Base-by-base conservation (phyloP, 1,140 invertebrate species). In the Caenorhabditis briggsae region DNA sequence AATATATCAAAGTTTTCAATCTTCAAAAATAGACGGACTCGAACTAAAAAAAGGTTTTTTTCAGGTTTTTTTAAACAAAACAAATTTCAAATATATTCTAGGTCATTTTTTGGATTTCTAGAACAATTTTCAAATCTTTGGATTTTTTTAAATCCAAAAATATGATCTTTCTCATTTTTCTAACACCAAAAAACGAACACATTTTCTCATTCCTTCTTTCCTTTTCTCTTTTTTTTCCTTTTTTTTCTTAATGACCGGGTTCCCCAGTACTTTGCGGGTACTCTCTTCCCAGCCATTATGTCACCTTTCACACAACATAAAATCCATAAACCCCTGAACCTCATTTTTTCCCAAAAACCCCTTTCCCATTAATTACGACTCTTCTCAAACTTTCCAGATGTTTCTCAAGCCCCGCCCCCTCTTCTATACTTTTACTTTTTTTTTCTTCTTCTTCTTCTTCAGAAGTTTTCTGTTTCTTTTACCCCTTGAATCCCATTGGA, bases 371-470 rank as follows among this genome's bases (percentile, higher is more conserved):
- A 53, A 53, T 53, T 53, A 53, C 16, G 50, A 14, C 12, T 14
- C 16, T 53, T 16, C 16, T 11, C 50, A 53, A 14, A 8, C 50
- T 53, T 53, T 53, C 50, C 50, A 53, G 50, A 53, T 53, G 50
- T 53, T 53, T 53, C 9, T n/a, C n/a, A 58, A 20, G n/a, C 56
- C n/a, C 56, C 56, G n/a, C 56, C 56, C n/a, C n/a, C n/a, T 58
- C n/a, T n/a, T 61, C 25, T 33, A 12, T 61, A 61, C 59, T 61
- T 53, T 16, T 53, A 53, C 50, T 53, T 53, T 53, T 53, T 14
- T 14, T 50, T 50, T 64, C 18, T 64, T 65, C 12, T n/a, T 65
- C n/a, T n/a, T 65, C 61, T 65, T 25, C 61, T 53, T 53, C 50
- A 5, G 12, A 53, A 53, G 33, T 33, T 33, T 61, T 61, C 59